Evolutionary conservation across 2,888 invertebrate species (phyloP).

Genomic region (Nebria salina): DNA sequence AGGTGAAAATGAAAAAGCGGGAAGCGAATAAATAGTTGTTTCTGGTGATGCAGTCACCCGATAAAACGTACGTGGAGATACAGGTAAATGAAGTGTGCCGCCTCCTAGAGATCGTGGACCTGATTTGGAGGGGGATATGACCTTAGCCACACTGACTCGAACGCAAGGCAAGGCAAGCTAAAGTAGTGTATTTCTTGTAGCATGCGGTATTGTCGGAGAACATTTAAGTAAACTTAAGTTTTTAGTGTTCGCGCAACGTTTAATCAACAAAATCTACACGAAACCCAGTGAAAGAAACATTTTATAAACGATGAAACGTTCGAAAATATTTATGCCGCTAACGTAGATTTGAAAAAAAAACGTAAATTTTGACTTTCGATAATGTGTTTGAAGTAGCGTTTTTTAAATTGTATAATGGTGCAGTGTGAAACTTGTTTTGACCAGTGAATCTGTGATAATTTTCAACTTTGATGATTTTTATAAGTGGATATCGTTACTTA

Average conservation of each 20-base stretch:
- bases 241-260: background rate
- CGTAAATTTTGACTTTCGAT: background rate
- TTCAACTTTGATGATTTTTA: conserved; percentile 18
- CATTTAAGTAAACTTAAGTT: background rate
- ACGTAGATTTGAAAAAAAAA: background rate
- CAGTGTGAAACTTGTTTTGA: background rate
- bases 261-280: background rate
- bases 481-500: background rate
- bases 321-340: background rate
- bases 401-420: background rate
- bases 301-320: background rate
- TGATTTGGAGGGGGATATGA: conserved; percentile 39
- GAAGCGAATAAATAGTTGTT: background rate
- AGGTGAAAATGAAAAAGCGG: too few relatives aligned
- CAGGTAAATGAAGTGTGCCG: conserved; percentile 37
- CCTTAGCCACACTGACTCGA: conserved; percentile 36
- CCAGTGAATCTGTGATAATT: conserved; percentile 35
- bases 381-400: background rate
- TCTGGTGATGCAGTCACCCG: background rate
- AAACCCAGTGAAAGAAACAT: background rate
- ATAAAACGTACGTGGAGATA: conserved; percentile 12
- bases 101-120: conserved; percentile 29
- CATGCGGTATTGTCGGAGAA: conserved; percentile 30
- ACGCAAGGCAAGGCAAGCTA: conserved; percentile 30
- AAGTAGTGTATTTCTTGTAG: conserved; percentile 31